Percentiles rank a stretch among this genome's conserved stretches.
These are phyloP conservation scores for Pollachius pollachius DNA, from an alignment of 2,113 vertebrate species.

Conservation along the genomic window DNA sequence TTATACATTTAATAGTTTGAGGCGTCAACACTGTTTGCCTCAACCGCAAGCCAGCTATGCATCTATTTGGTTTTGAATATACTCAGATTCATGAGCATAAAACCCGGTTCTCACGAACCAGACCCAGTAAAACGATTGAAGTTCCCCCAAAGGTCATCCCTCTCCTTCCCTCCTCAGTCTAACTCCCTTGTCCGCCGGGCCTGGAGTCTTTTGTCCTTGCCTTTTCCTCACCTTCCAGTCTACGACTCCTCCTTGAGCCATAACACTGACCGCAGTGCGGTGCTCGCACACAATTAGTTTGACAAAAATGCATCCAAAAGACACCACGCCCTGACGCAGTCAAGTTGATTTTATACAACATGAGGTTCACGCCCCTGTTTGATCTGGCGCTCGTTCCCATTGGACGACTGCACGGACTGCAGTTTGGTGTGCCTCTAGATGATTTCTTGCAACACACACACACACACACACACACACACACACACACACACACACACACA, in stretches of 20 bases:
- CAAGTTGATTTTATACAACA: too few relatives aligned
- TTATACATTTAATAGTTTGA: too few relatives aligned
- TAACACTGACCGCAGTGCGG: background rate
- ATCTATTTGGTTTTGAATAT: too few relatives aligned
- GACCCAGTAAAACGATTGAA: too few relatives aligned
- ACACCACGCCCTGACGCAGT: background rate
- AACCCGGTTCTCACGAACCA: too few relatives aligned
- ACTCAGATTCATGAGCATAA: too few relatives aligned
- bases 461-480: background rate
- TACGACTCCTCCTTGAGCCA: constrained; percentile 12
- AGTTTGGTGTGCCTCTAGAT: constrained; percentile 32
- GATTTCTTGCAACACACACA: constrained; percentile 14
- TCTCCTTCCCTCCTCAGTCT: background rate
- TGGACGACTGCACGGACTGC: constrained; percentile 30
- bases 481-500: background rate
- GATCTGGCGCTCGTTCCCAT: constrained; percentile 45
- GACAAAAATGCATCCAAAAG: constrained; percentile 3
- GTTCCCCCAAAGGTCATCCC: background rate
- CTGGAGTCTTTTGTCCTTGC: background rate
- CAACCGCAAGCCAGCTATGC: too few relatives aligned
- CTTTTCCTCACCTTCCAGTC: background rate
- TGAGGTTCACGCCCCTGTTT: constrained; percentile 55
- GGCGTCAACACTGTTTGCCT: too few relatives aligned
- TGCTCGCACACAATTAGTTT: constrained; percentile 4
- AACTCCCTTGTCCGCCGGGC: background rate